These are phyloP conservation scores for Graptemys geographica DNA, from an alignment of 2,797 vertebrate species.

Conservation along the genomic window DNA sequence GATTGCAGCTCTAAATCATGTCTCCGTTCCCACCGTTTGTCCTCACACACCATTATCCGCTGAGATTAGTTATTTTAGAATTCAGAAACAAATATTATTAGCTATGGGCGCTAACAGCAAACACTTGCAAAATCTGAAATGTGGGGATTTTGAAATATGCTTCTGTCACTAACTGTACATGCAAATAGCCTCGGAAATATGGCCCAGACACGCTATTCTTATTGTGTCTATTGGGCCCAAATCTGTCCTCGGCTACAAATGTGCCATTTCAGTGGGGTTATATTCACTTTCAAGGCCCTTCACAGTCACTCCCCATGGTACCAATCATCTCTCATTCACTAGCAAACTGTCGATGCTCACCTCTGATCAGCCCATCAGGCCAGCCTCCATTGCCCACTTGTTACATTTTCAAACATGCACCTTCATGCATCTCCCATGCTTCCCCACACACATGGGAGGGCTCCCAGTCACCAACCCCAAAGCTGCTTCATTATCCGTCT, in stretches of 20 bases:
- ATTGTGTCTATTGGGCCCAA: background rate
- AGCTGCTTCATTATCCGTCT: background rate
- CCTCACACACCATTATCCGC: background rate
- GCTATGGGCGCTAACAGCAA: background rate
- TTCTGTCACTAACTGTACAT: background rate
- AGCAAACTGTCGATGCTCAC: background rate
- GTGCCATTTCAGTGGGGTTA: background rate
- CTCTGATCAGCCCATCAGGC: background rate
- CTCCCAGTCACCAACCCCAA: background rate
- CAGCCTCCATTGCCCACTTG: background rate
- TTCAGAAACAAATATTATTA: background rate
- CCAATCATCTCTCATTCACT: background rate
- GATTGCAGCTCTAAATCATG: background rate
- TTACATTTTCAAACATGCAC: background rate
- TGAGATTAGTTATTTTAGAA: background rate
- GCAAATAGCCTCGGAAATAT: accelerated
- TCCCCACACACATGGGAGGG: background rate
- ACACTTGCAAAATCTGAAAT: background rate
- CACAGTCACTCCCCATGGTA: background rate
- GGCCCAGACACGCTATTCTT: background rate
- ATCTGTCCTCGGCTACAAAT: accelerated
- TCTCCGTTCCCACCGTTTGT: background rate
- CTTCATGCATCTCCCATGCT: background rate
- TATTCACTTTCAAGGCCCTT: background rate
- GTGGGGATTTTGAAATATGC: background rate